Evolutionary conservation across 2,888 invertebrate species (phyloP).

Genomic region (Poecilus cupreus): DNA sequence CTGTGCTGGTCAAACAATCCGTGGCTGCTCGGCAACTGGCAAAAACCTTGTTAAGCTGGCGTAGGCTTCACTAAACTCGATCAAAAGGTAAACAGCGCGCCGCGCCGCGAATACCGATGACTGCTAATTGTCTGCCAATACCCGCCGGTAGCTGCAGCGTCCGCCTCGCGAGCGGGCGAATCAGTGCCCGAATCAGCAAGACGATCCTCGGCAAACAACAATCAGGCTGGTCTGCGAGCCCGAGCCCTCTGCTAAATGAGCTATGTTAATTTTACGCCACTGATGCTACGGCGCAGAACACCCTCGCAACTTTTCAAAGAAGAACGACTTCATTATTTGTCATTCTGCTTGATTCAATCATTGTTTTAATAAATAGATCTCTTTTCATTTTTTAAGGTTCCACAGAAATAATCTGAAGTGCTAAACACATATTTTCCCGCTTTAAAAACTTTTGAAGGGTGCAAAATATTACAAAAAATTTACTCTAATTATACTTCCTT

Average conservation of each 20-base stretch:
- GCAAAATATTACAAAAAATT: too few relatives aligned
- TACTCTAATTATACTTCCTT: too few relatives aligned
- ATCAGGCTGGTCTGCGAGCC: constrained; percentile 65
- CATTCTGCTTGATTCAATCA: too few relatives aligned
- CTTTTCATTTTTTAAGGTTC: too few relatives aligned
- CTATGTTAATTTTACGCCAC: constrained; percentile 65
- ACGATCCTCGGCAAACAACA: constrained; percentile 72
- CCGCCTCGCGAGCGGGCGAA: constrained; percentile 60
- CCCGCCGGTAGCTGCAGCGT: constrained; percentile 65
- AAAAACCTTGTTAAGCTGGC: constrained; percentile 66
- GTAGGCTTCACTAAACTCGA: constrained; percentile 67
- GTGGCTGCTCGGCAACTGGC: constrained; percentile 38
- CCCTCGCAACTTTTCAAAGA: too few relatives aligned
- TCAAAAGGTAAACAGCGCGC: constrained; percentile 71
- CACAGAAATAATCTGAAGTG: too few relatives aligned
- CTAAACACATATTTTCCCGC: too few relatives aligned
- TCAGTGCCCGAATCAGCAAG: constrained; percentile 67
- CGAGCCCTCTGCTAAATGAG: constrained; percentile 62
- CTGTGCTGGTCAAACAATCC: constrained; percentile 22
- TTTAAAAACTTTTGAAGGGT: too few relatives aligned
- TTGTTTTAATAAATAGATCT: too few relatives aligned
- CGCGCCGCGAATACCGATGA: constrained; percentile 71
- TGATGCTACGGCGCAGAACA: not conserved
- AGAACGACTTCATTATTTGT: too few relatives aligned
- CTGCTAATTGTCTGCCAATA: constrained; percentile 72